These are phyloP conservation scores for Aix galericulata DNA, from an alignment of 2,113 vertebrate species.

Conservation along the genomic window DNA sequence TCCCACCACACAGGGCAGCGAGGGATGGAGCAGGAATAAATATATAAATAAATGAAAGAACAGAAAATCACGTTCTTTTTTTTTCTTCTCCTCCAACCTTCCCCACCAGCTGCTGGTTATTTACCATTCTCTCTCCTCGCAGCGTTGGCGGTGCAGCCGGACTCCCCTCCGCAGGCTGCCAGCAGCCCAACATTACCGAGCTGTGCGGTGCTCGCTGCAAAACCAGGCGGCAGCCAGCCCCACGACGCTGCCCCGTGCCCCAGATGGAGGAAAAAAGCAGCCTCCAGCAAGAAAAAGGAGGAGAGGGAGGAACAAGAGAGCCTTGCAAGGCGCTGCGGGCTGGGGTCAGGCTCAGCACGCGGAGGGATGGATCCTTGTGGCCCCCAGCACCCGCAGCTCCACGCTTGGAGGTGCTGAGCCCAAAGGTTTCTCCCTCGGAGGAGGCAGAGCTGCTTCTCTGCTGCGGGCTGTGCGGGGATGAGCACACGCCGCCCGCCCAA, in stretches of 20 bases:
- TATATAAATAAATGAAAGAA: background rate
- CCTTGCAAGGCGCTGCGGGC: background rate
- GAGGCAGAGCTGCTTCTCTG: background rate
- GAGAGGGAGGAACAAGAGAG: background rate
- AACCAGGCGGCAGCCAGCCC: background rate
- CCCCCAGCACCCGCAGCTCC: background rate
- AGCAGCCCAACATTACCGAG: conserved; percentile 27
- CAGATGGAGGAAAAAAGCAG: background rate
- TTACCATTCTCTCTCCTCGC: conserved; percentile 47
- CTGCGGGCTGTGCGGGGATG: background rate
- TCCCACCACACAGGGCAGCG: background rate
- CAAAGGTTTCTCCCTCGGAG: no score
- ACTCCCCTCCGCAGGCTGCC: conserved; percentile 4
- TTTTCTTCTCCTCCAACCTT: conserved; percentile 14
- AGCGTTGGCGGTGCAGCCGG: background rate
- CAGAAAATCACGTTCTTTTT: conserved; percentile 26
- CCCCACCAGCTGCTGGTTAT: conserved; percentile 53
- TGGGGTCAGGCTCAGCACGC: accelerated
- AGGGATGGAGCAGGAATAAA: background rate
- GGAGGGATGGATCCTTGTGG: background rate
- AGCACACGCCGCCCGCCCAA: background rate
- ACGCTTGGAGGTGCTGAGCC: no score
- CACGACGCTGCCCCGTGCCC: background rate
- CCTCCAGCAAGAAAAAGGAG: background rate
- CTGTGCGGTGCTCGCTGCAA: background rate